Percentiles rank a stretch among this genome's conserved stretches.
phyloP scores from a whole-genome alignment of 2,888 invertebrate genomes.

The Vanessa cardui region DNA sequence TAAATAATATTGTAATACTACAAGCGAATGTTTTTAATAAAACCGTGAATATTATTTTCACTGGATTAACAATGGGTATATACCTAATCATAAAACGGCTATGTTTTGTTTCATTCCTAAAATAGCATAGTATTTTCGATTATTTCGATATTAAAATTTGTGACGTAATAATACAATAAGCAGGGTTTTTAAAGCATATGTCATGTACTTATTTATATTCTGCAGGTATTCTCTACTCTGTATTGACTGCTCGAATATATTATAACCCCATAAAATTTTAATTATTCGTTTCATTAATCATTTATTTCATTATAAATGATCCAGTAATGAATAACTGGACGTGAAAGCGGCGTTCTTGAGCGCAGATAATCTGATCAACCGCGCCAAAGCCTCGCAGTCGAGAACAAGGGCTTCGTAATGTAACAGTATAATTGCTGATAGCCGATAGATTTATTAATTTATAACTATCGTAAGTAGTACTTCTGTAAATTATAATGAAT shows the following conservation, averaged over 20 bases:
- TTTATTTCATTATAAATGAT: constrained; percentile 40
- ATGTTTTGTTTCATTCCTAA: too few relatives aligned
- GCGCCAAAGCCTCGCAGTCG: constrained; percentile 36
- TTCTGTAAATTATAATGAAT: constrained; percentile 50
- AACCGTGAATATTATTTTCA: too few relatives aligned
- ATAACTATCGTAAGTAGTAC: constrained; percentile 63
- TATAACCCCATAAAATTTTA: constrained; percentile 27
- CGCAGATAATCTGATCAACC: constrained; percentile 40
- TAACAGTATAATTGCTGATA: constrained; percentile 43
- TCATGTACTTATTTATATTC: too few relatives aligned
- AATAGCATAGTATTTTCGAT: too few relatives aligned
- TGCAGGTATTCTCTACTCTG: neutral
- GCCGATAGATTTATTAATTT: constrained; percentile 68
- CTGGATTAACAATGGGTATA: too few relatives aligned
- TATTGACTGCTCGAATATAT: constrained; percentile 12
- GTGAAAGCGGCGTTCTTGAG: constrained; percentile 37
- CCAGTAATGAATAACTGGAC: constrained; percentile 38
- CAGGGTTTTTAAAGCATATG: too few relatives aligned
- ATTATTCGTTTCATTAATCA: constrained; percentile 41
- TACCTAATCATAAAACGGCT: too few relatives aligned
- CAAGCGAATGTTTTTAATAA: too few relatives aligned
- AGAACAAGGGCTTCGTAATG: constrained; percentile 40
- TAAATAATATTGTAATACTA: too few relatives aligned
- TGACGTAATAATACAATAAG: too few relatives aligned
- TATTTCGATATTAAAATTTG: too few relatives aligned